Base-by-base conservation (phyloP, 2,888 invertebrate species). In the Agrilus mali region DNA sequence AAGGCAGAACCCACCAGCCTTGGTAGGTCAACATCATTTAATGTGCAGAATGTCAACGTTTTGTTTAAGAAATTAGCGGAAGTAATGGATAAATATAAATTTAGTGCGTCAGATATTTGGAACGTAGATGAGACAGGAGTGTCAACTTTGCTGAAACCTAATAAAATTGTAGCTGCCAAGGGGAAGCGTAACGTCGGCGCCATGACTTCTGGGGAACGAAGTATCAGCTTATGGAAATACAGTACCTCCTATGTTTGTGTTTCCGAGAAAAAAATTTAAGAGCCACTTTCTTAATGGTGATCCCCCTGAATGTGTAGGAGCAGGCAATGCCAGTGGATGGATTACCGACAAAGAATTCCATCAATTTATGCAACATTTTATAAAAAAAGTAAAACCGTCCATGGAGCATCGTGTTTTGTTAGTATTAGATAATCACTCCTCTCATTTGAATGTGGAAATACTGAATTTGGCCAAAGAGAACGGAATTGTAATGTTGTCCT, bases 341-440 rank as follows among this genome's bases (percentile, higher is more conserved):
- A 47, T 47, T 41, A 17, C 17, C 3, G 17, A 17, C 17, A 5
- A 17, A 17, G 17, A 17, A 17, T 17, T 17, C 17, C 5, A 17
- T 17, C 17, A 17, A 5, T 17, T 17, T 17, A 17, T 17, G 17
- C 17, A 17, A 17, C 17, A 17, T 17, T 17, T 17, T 17, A 17
- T 17, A 17, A 17, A 17, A 17, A 3, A 17, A 4, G 17, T 17
- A 5, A 17, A 17, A 17, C 17, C 17, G 17, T 17, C 17, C 17
- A 17, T 17, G 17, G 17, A 17, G 17, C 17, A 5, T 5, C 17
- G 3, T 3, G 17, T 54, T 34, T 47, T 60, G 6, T 33, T 59
- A 37, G 35, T 59, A 32, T 44, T 60, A n/a, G 60, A 56, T 50
- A 60, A 60, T 40, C 59, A 61, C 45, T 42, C 50, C 22, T 52